Conservation (phyloP, 2,888 invertebrate species). For the Drosophila cognata region DNA sequence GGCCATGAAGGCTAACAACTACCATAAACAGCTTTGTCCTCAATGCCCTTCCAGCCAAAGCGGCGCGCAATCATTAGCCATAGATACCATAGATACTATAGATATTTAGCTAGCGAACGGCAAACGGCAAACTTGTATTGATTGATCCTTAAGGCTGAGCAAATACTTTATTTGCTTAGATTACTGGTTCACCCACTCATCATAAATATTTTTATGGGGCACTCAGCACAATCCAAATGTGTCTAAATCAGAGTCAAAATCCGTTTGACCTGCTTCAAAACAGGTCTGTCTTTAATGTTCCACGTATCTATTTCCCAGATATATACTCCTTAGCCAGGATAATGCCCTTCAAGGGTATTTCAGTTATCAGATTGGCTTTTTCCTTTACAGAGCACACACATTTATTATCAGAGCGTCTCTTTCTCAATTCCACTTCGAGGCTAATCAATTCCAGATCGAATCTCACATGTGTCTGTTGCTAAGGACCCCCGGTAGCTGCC, state of each 20-base stretch:
- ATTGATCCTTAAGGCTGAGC: neutral
- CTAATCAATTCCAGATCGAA: constrained; percentile 28
- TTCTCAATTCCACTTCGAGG: neutral
- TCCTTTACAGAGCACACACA: neutral
- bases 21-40: constrained; percentile 47
- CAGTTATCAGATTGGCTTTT: neutral
- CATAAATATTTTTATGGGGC: neutral
- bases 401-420: no score
- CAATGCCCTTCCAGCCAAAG: constrained; percentile 44
- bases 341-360: neutral
- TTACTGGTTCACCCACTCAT: neutral
- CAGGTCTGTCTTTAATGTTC: neutral
- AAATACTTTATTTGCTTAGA: neutral
- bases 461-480: constrained; percentile 8
- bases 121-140: neutral
- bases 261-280: neutral
- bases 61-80: constrained; percentile 30
- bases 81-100: constrained; percentile 37
- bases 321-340: no score
- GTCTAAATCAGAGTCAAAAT: neutral
- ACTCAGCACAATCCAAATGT: neutral
- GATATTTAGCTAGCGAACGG: neutral
- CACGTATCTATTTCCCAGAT: neutral
- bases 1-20: constrained; percentile 75
- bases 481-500: constrained; percentile 23